phyloP scores from a whole-genome alignment of 2,888 invertebrate genomes.

The Hyles lineata region DNA sequence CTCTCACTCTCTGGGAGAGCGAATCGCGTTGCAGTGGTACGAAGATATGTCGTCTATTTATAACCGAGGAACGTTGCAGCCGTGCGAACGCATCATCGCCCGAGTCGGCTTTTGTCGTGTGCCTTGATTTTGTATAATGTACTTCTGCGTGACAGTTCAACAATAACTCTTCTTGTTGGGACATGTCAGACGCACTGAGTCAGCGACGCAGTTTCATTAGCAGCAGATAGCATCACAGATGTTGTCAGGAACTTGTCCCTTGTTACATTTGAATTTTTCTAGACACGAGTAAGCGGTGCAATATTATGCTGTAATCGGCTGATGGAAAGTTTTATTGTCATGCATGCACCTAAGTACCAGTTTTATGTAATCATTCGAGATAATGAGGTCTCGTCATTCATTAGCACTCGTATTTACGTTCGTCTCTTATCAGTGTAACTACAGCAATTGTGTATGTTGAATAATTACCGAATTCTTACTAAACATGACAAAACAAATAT shows the following conservation, averaged over 20 bases:
- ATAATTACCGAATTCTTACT: constrained; percentile 6
- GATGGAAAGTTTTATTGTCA: constrained; percentile 27
- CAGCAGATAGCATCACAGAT: constrained; percentile 21
- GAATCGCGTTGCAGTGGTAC: constrained; percentile 64
- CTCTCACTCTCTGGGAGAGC: constrained; percentile 78
- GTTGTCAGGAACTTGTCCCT: constrained; percentile 13
- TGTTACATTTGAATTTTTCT: constrained; percentile 7
- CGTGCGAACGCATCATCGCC: constrained; percentile 64
- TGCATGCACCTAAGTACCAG: constrained; percentile 15
- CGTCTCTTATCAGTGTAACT: background rate
- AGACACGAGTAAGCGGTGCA: background rate
- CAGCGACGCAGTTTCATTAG: constrained; percentile 24
- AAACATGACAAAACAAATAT: background rate
- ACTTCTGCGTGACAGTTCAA: constrained; percentile 41
- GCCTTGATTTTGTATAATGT: constrained; percentile 60
- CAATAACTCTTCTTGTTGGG: constrained; percentile 30
- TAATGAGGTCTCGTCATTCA: constrained; percentile 26
- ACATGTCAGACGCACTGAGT: constrained; percentile 26
- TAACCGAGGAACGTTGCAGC: constrained; percentile 73
- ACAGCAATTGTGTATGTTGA: background rate
- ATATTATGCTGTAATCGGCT: background rate
- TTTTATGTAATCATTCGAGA: constrained; percentile 26
- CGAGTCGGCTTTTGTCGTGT: constrained; percentile 64
- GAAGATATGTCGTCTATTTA: constrained; percentile 81
- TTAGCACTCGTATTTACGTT: constrained; percentile 25